Evolutionary conservation across 2,888 invertebrate genomes (phyloP), one percentile per base, ranked within the genome.

Genomic region (Lamellibrachia satsuma): DNA sequence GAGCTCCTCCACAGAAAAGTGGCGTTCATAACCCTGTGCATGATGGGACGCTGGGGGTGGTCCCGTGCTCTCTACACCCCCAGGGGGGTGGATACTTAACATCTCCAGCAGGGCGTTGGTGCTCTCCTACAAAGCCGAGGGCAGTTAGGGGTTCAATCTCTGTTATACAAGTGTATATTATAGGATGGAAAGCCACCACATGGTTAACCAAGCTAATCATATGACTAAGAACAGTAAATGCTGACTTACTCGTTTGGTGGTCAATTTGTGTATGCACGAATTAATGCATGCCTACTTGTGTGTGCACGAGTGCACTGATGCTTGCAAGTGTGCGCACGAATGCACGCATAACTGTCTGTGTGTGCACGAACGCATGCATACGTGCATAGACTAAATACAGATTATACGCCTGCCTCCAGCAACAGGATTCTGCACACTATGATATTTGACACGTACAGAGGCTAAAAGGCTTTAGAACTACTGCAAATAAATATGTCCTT

Each of bases 1-100:
- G 22, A 96, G 94, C 93, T 96, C 96, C 91, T 96, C 95, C 8
- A 96, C 93, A 22, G 96, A 95, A 9, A 96, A 93, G 91, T 96
- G 95, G 93, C 94, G 94, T 7, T 95, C 95, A 93, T 95, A 96
- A n/a, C 75, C 75, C 22, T 91, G 92, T 52, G 52, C 3, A 8
- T 8, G 91, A 15, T 52, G 91, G 15, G 91, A 15, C 22, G 91
- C 39, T 52, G 91, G 55, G 92, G 39, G 39, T 4, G 57, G 52
- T 91, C 55, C 91, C 55, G 57, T 39, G 22, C 91, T 39, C 91
- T 90, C 57, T 92, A 27, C 3, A 92, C 51, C 15, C 92, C 92
- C n/a, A 51, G 93, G 90, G 11, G 52, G 52, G n/a, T 94, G 94
- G 51, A 95, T 95, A 91, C 95, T 95, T 91, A 96, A 92, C 94